Evolutionary conservation across 2,888 invertebrate species (phyloP), one percentile per base, ranked within the genome.

Genomic region (Cancer borealis): DNA sequence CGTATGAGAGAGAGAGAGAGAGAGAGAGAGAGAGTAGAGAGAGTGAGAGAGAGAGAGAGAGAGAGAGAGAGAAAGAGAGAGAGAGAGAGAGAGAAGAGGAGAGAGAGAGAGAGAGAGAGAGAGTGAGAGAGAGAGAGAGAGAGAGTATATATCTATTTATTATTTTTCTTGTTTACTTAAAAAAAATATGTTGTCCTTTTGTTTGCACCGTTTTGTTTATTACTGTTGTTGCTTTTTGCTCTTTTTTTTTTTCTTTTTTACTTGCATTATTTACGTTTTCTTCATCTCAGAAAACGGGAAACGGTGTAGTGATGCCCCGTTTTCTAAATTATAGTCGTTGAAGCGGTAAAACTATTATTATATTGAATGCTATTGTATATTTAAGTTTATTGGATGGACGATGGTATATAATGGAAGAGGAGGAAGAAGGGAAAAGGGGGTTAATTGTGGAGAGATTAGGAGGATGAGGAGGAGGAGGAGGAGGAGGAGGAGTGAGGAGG

Each of bases 21-120:
- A 60, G 60, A 60, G 60, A 60, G 49, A 49, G 60, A 60, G 60
- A 60, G 60, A 60, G 60, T n/a, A 60, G 60, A 60, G 60, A 60
- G 60, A 60, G 60, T 17, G 60, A 60, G 60, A 60, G 88, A 88
- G 88, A 88, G 88, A 88, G 88, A 88, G 45, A 88, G 88, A 88
- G 30, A 88, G 88, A 88, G 30, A 88, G 88, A 88, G 26, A 88
- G 88, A 88, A 5, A 88, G 88, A 88, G 88, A 88, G 45, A 54
- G 54, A 54, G 54, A 54, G 54, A 60, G 60, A 60, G 60, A 60
- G 60, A 60, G 60, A 54, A 54, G 54, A 66, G 26, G n/a, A 21
- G 45, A 66, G 4, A n/a, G 66, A 73, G 14, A 30, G 4, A 6
- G 30, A 3, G 17, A 26, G n/a, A 26, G 54, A 54, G 26, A 39